Percentiles rank a stretch among this genome's conserved stretches.
Conservation (phyloP, 2,888 invertebrate genomes). For the Tethea ocularis region DNA sequence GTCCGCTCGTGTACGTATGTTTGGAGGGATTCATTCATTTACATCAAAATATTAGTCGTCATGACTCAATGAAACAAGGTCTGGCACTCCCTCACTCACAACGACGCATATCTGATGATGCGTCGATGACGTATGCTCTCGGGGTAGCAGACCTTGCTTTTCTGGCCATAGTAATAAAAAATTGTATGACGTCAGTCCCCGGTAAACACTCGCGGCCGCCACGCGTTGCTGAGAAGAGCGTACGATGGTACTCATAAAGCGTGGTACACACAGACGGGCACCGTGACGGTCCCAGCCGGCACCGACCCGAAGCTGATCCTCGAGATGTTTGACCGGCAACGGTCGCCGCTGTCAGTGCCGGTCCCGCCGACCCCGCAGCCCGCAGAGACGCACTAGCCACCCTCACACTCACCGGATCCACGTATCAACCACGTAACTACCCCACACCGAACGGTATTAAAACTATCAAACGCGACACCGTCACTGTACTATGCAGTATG, state of each 20-base stretch:
- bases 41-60: slow-evolving; percentile 7
- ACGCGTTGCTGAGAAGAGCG: slow-evolving; percentile 74
- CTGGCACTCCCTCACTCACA: neutral
- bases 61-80: neutral
- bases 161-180: slow-evolving; percentile 11
- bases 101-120: too few relatives aligned
- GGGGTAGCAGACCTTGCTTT: neutral
- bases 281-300: slow-evolving; percentile 81
- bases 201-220: slow-evolving; percentile 66
- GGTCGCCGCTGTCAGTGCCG: slow-evolving; percentile 71
- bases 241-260: slow-evolving; percentile 77
- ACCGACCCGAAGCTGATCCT: slow-evolving; percentile 82
- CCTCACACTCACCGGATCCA: slow-evolving; percentile 15
- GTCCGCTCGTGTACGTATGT: slow-evolving; percentile 72
- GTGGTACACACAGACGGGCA: slow-evolving; percentile 73
- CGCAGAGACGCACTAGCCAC: slow-evolving; percentile 50
- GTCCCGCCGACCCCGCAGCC: slow-evolving; percentile 59
- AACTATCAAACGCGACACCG: slow-evolving; percentile 6
- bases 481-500: slow-evolving; percentile 2
- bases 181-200: slow-evolving; percentile 31
- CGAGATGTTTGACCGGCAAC: slow-evolving; percentile 82
- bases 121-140: neutral
- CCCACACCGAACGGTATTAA: slow-evolving; percentile 3
- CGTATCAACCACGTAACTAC: slow-evolving; percentile 5
- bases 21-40: slow-evolving; percentile 38